phyloP scores from a whole-genome alignment of 35 echinoderm and acorn worm species.

The Ophiothrix spiculata region DNA sequence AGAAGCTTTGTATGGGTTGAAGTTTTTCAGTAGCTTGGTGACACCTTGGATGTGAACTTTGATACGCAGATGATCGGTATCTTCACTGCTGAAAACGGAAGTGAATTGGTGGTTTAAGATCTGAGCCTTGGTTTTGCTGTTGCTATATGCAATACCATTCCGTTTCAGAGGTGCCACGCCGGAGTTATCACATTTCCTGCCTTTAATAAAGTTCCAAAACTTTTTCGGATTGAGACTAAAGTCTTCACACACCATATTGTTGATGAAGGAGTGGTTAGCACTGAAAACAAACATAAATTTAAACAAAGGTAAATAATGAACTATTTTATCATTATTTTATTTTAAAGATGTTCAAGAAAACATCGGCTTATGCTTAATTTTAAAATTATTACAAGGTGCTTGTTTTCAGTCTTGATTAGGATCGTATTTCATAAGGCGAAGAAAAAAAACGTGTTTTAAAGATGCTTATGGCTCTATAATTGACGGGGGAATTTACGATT shows the following conservation, averaged over 20 bases:
- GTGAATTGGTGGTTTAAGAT: constrained; percentile 35
- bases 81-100: not conserved
- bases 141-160: not conserved
- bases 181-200: constrained; percentile 20
- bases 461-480: too few species aligned
- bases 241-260: not conserved
- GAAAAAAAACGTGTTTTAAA: too few species aligned
- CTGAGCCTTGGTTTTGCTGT: constrained; percentile 5
- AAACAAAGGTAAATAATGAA: too few species aligned
- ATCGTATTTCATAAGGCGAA: too few species aligned
- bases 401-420: too few species aligned
- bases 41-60: not conserved
- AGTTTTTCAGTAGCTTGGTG: not conserved
- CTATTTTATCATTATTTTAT: too few species aligned
- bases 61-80: not conserved
- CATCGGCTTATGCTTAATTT: too few species aligned
- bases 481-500: too few species aligned
- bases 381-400: too few species aligned
- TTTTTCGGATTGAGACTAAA: constrained; percentile 13
- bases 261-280: constrained; percentile 7
- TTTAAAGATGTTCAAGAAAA: too few species aligned
- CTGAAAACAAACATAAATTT: too few species aligned
- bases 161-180: not conserved
- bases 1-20: not conserved
- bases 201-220: constrained; percentile 36